Evolutionary conservation across 2,113 vertebrate species (phyloP), one percentile per base, ranked within the genome.

Genomic region (Petrocephalus zakoni): DNA sequence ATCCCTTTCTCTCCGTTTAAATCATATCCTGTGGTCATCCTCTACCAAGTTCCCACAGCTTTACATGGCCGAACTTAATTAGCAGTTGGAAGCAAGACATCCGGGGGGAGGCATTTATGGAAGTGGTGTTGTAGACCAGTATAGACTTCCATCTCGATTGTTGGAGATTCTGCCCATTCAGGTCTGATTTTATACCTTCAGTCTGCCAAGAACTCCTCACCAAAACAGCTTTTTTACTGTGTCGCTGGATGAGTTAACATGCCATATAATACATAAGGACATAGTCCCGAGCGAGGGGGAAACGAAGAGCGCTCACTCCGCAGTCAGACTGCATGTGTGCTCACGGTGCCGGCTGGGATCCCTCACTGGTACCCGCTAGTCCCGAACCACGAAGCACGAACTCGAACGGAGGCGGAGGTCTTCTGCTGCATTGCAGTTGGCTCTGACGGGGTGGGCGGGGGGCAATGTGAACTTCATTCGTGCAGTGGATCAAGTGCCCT

Each of bases 371-470:
- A 22, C 21, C 21, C 47, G 13, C 2, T 85, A 17, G 22, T 49
- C 21, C 83, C 5, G 0, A 51, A 85, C 42, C 42, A 42, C 42
- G 25, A 85, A 9, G 83, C 47, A 25, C 8, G 82, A 47, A 11
- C 37, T 15, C 8, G 82, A 47, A 11, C 37, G 6, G 22, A 49
- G 34, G 47, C 19, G 22, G 15, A 19, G 46, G 37, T 83, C 1
- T 7, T 83, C 46, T 49, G 81, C 81, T 83, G 81, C 81, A 83
- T 49, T 83, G 81, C 81, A 83, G 81, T 78, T 19, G 37, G 34
- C 42, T 37, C 29, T 37, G n/a, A 10, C 58, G 15, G 19, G 75
- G 37, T 21, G 78, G 78, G 21, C 1, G 58, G 58, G 58, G 37
- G 42, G 19, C 21, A 22, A 8, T 83, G 19, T 83, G 81, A 15